Evolutionary conservation across 2,797 vertebrate genomes (phyloP), one percentile per base, ranked within the genome.

Genomic region (Acanthornis magna): DNA sequence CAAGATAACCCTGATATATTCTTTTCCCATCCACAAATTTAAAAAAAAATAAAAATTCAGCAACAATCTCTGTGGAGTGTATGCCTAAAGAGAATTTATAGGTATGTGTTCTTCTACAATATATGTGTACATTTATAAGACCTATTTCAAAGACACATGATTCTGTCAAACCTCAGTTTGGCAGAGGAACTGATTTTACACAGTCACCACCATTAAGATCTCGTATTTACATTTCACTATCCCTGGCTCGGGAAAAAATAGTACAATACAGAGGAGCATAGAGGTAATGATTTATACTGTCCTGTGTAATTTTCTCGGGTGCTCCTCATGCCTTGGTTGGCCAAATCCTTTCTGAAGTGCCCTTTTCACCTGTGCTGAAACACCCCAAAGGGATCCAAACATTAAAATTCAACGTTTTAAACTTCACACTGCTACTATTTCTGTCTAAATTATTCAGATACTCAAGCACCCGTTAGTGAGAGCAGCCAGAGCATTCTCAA

Each of bases 391-490:
- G 36, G 13, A 55, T 61, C 16, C 4, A 65, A 42, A 16, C 21
- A 7, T 66, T 66, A 34, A 81, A 76, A 18, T 29, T 70, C 7
- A 60, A 74, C 16, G 27, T 27, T 83, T 50, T 30, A 27, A 15
- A 36, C 17, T 70, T 16, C 57, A 71, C 30, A 61, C 23, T 36
- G 23, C 30, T 26, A 11, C 42, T 55, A 2, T 55, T 65, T 83
- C 53, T 74, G 16, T 34, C 29, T 47, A 9, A 51, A 40, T 21
- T 30, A 34, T 23, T 61, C 67, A 66, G 47, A 32, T 26, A 42
- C 30, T 26, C 16, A 27, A 27, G 16, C 7, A 36, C 14, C 23
- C 1, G 0, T 13, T 25, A 7, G 13, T 29, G 17, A 53, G 55
- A 63, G 21, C 19, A 45, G 38, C 25, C 38, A 40, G 45, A 68